A percentile compares a stretch with the other conserved stretches of the same genome.
These are phyloP conservation scores for Petromus typicus DNA, from an alignment of 2,113 vertebrate species.

Conservation along the genomic window DNA sequence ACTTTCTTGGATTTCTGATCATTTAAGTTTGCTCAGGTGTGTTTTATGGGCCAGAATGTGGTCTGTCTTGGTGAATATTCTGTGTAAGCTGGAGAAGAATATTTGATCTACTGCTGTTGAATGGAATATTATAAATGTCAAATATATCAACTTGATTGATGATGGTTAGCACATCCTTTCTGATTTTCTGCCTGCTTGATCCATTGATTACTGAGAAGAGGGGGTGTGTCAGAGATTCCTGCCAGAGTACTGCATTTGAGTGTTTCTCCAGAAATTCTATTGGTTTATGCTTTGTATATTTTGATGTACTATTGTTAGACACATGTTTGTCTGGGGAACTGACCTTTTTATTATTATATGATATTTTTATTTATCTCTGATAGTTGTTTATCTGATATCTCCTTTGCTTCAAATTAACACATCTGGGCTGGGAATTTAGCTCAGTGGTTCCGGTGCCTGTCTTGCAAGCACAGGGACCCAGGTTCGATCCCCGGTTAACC, in stretches of 20 bases:
- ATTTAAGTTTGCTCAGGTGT: conserved; percentile 1
- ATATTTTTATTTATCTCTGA: not conserved
- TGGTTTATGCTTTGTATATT: not conserved
- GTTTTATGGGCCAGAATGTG: conserved; percentile 19
- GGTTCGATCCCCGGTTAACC: too few species aligned
- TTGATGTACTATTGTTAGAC: not conserved
- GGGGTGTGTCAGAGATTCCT: not conserved
- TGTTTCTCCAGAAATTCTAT: not conserved
- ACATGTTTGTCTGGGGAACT: not conserved
- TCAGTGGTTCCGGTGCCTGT: too few species aligned
- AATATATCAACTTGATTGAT: conserved; percentile 47
- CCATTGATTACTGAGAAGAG: conserved; percentile 25
- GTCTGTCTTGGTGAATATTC: not conserved
- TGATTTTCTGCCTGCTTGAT: conserved; percentile 32
- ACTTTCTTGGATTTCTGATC: not conserved
- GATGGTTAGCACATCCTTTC: conserved; percentile 22
- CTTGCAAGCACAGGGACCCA: too few species aligned
- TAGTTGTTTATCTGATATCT: not conserved
- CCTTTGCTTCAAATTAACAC: not conserved
- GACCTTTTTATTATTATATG: not conserved
- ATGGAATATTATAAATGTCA: conserved; percentile 42
- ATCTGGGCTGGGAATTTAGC: too few species aligned
- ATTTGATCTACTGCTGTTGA: not conserved
- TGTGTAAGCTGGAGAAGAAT: not conserved
- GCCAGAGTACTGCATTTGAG: not conserved